These are phyloP conservation scores for Diplosoma virens DNA, from an alignment of 23 tunicate species.

Conservation along the genomic window DNA sequence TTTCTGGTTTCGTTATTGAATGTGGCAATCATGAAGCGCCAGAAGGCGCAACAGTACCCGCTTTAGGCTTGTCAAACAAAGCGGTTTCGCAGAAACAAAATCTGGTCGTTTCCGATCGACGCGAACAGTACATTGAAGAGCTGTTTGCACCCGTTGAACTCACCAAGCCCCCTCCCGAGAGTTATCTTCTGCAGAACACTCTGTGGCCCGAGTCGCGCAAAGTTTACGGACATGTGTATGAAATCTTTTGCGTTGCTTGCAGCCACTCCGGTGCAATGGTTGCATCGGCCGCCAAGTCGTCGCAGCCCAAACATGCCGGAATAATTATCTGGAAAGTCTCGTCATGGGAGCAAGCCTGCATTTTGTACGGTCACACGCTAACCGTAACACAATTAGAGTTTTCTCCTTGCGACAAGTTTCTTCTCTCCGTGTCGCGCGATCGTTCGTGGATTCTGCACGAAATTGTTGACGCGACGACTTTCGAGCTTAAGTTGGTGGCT, in stretches of 20 bases:
- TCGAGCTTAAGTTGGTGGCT: constrained; percentile 20
- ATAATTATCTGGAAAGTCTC: constrained; percentile 57
- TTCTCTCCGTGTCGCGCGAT: constrained; percentile 91
- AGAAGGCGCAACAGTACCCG: constrained; percentile 97
- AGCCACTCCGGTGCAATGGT: constrained; percentile 53
- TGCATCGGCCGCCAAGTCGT: constrained; percentile 91
- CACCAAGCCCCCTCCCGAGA: constrained; percentile 83
- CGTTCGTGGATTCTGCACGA: constrained; percentile 72
- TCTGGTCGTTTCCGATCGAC: neutral
- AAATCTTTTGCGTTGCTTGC: constrained; percentile 79
- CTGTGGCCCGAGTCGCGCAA: constrained; percentile 94
- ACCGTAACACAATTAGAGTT: constrained; percentile 94
- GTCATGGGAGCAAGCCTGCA: constrained; percentile 46
- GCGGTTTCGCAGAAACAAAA: constrained; percentile 53
- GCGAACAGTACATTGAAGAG: constrained; percentile 82
- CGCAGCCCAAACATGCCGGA: constrained; percentile 66
- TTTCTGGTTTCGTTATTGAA: constrained; percentile 26
- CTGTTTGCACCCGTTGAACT: constrained; percentile 52
- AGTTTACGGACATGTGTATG: constrained; percentile 93
- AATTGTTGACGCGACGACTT: neutral
- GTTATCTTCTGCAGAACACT: constrained; percentile 88
- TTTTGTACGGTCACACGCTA: constrained; percentile 60
- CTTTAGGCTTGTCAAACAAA: constrained; percentile 94
- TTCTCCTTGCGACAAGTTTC: constrained; percentile 56
- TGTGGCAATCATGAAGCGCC: constrained; percentile 26